Evolutionary conservation across 2,888 invertebrate genomes (phyloP), one percentile per base, ranked within the genome.

Genomic region (Plebejus argus): DNA sequence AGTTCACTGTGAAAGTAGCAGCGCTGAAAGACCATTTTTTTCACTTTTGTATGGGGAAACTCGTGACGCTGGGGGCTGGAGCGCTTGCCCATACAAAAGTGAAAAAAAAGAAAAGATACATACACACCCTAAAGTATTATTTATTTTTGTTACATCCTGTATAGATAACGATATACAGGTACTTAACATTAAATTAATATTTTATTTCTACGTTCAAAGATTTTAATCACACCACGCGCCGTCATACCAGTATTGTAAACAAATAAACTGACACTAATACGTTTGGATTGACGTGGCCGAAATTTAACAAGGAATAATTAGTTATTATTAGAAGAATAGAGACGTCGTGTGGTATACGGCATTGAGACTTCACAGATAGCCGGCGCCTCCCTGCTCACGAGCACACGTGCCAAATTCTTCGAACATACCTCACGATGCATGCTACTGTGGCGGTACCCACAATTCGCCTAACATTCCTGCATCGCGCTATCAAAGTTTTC

Each of bases 311-410:
- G 86, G 83, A 84, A 88, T 91, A 90, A 92, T 92, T 91, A 92
- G 91, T 92, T 89, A 91, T 90, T 88, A 90, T 90, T 91, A 88
- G 91, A 91, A 90, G 89, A 88, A 87, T 86, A 86, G 83, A 87
- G 88, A 90, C 90, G 86, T 91, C 93, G 93, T 93, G 93, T 85
- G 85, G 86, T 84, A 89, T 86, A 86, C 89, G 92, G 92, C 93
- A 93, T 93, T 93, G 93, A 93, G 91, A 92, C 86, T 92, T 93
- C 93, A 93, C 45, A 23, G 15, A 72, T n/a, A 74, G 8, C 74
- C 15, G 74, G 33, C 74, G 74, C 74, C 74, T 74, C 74, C 72
- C 49, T 4, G 28, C 28, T 66, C 33, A 66, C 28, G 66, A 66
- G 66, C 18, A 18, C 15, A 33, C 18, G 66, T 33, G 66, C 66